Evolutionary conservation across 2,797 vertebrate species (phyloP), one percentile per base, ranked within the genome.

Genomic region (Falco novaeseelandiae): DNA sequence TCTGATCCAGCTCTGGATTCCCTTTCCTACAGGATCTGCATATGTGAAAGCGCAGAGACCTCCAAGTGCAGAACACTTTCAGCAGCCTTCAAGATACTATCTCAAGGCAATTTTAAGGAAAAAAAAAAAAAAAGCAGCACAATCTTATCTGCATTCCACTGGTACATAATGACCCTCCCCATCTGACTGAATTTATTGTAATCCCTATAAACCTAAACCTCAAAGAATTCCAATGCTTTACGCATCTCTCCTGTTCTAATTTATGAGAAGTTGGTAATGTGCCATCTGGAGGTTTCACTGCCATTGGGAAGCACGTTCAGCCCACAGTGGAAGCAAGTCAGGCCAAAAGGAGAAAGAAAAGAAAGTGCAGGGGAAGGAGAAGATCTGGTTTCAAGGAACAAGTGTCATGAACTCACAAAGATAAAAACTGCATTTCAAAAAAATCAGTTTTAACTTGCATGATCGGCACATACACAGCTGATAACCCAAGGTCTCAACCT

Each of bases 211-310:
- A 96, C 89, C 87, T 93, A 91, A 97, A 96, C 84, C 91, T 92
- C 79, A 83, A 96, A 96, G 92, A 97, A 97, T 96, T 96, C 62
- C 92, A 86, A 95, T 96, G 94, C 89, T 62, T 97, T 91, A 59
- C 2, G n/a, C 92, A 96, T 96, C 89, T 90, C 65, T 79, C 55
- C 54, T 72, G 22, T 57, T 92, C 79, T 94, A 95, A 96, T 97
- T 97, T 97, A 97, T 71, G 94, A 59, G 91, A 91, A 93, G 65
- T 82, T 95, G 91, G 79, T 95, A 97, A 95, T 97, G 92, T 93
- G 77, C 95, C 96, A 97, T 94, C 96, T 96, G 96, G 97, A 94
- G 76, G 94, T 90, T 97, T 96, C 96, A 82, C 76, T 94, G 89
- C 92, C 91, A 42, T 59, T 93, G 90, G 84, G 89, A 93, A 14